Evolutionary conservation across 30 jellyfish, hydroid and myxozoan genomes (phyloP), one percentile per base, ranked within the genome.

Genomic region (Hydractinia echinata): DNA sequence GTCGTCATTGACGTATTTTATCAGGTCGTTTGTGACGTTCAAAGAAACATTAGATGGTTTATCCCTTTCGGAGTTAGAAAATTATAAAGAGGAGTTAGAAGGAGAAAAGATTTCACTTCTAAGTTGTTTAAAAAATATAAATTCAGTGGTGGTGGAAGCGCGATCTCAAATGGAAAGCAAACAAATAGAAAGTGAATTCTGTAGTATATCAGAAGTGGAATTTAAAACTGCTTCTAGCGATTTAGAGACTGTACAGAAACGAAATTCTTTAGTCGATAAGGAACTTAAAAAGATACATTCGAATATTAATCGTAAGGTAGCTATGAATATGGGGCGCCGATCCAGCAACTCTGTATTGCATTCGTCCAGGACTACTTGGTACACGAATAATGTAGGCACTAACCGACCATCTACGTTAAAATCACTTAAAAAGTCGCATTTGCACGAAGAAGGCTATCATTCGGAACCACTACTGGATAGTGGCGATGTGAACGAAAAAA

Each of bases 81-180:
- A 76, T 30, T 67, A 82, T 76, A 80, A 79, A 69, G 96, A 85
- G 51, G 81, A 73, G 9, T 73, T 94, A 60, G 96, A 94, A 67
- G 73, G 79, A 72, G 96, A 94, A 58, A 84, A 83, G 71, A 73
- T 49, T 13, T 76, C 69, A n/a, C 79, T 94, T 6, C 72, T 81
- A 4, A 81, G 53, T 19, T 82, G 94, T 52, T 60, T 94, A 71
- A 85, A 89, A 7, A 92, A 81, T 1, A 20, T 87, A 71, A 66
- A 72, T 61, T 67, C 53, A 8, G 87, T 76, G 14, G 89, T 87
- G 53, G 56, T 76, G 15, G 78, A 71, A 18, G 66, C 87, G 8
- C 72, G 61, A 20, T 50, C 55, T 49, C 30, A 86, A 91, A 55
- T 61, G 55, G 71, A 30, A n/a, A 10, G 85, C 91, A 10, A 56